Evolutionary conservation across 2,888 invertebrate species (phyloP), one percentile per base, ranked within the genome.

Genomic region (Galeruca laticollis): DNA sequence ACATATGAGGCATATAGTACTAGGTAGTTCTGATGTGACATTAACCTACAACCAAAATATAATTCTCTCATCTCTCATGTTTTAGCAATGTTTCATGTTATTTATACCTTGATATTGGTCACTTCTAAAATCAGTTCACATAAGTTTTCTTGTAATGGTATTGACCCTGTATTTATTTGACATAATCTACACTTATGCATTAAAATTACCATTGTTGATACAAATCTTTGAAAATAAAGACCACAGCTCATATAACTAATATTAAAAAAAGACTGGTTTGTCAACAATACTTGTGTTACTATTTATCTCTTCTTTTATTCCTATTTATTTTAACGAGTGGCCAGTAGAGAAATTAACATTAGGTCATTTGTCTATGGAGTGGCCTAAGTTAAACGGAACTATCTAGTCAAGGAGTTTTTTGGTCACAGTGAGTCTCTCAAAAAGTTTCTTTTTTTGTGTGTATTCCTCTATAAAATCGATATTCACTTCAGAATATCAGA

Each of bases 81-180:
- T 2, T 31, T 35, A 57, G 11, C 21, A 56, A 59, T 51, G 13
- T 43, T 10, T 57, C 2, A 18, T 60, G 62, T n/a, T n/a, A n/a
- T n/a, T n/a, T n/a, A n/a, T 72, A 78, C 80, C 69, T 78, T 73
- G 43, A 80, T 69, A 67, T 70, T 75, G 4, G 75, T 73, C 60
- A 76, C 75, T 56, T 76, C 70, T 9, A 67, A 60, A 57, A 80
- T 77, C 59, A 72, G 73, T 47, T 74, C 57, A 49, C 69, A 73
- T 54, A 78, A 67, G 43, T 76, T 63, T 49, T 71, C 49, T 59
- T 77, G 69, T 21, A 74, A 37, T 10, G 66, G 66, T 9, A 68
- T 57, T 20, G 35, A 60, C 9, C 74, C 74, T 21, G 60, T 15
- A 21, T 63, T 33, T 60, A 35, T 68, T 51, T 74, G 74, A 60